phyloP scores from a whole-genome alignment of 2,797 vertebrate genomes.

The Antennarius maculatus region DNA sequence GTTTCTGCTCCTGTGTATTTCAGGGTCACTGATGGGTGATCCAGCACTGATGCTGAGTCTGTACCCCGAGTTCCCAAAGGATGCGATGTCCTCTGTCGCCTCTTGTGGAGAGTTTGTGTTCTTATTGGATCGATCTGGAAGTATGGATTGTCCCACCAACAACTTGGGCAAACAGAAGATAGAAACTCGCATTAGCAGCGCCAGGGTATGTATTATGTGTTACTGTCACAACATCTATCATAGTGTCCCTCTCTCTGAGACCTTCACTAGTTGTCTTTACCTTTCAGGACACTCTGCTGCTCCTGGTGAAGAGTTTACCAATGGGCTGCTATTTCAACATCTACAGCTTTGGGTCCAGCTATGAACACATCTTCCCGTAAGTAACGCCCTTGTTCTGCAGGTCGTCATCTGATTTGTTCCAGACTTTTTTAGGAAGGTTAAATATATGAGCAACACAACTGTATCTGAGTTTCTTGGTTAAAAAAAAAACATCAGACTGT shows the following conservation, averaged over 20 bases:
- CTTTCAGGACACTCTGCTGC: conserved; percentile 85
- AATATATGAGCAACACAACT: not conserved
- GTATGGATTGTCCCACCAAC: conserved; percentile 74
- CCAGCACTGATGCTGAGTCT: conserved; percentile 85
- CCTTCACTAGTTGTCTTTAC: conserved; percentile 9
- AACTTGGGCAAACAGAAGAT: too few species aligned
- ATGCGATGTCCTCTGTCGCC: conserved; percentile 55
- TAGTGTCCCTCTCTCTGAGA: not conserved
- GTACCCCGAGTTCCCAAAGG: conserved; percentile 82
- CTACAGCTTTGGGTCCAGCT: conserved; percentile 84
- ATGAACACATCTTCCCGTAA: conserved; percentile 85
- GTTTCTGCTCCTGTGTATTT: conserved; percentile 6
- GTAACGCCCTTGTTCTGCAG: conserved; percentile 55
- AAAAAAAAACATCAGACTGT: conserved; percentile 83
- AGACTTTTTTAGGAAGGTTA: conserved; percentile 68
- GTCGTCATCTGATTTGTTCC: not conserved
- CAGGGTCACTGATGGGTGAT: conserved; percentile 85
- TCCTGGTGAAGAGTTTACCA: conserved; percentile 90
- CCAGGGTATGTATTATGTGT: conserved; percentile 75
- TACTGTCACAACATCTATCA: not conserved
- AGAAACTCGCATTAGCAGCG: conserved; percentile 75
- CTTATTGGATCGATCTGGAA: conserved; percentile 86
- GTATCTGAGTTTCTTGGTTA: conserved; percentile 85
- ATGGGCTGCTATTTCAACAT: conserved; percentile 91
- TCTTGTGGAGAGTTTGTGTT: conserved; percentile 86